Percentiles rank a stretch among this genome's conserved stretches.
Conservation (phyloP, 2,888 invertebrate genomes). For the Scaptomyza polygonia region DNA sequence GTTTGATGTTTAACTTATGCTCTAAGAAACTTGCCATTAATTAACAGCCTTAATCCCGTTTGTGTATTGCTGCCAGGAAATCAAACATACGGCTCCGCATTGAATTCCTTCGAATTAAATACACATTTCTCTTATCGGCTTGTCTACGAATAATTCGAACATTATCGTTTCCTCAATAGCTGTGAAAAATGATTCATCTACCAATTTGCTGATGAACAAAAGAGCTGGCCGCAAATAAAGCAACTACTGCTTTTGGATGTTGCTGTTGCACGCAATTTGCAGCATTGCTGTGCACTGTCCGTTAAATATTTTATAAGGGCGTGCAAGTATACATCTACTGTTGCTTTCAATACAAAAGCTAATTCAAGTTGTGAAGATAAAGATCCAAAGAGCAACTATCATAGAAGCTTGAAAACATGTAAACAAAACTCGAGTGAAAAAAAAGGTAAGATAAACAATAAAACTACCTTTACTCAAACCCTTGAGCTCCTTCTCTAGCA, state of each 20-base stretch:
- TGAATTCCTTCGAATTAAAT: constrained; percentile 1
- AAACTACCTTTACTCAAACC: not conserved
- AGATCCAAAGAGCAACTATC: not conserved
- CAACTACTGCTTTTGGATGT: constrained; percentile 9
- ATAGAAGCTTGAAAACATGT: not conserved
- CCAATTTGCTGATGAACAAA: constrained; percentile 45
- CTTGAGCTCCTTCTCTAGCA: not conserved
- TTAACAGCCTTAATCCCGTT: too few species aligned
- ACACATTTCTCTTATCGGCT: constrained; percentile 7
- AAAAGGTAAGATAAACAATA: not conserved
- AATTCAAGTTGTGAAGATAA: constrained; percentile 11
- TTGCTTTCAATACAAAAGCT: constrained; percentile 19
- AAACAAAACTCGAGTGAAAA: not conserved
- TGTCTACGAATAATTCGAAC: constrained; percentile 18
- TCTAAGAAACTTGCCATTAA: not conserved
- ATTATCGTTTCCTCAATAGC: constrained; percentile 23
- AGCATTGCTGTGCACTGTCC: constrained; percentile 10
- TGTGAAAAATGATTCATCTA: constrained; percentile 30
- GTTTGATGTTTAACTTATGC: not conserved
- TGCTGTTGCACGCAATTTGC: constrained; percentile 39
- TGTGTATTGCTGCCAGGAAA: not conserved
- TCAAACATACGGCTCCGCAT: not conserved
- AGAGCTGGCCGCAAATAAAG: constrained; percentile 37
- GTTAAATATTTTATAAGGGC: constrained; percentile 9
- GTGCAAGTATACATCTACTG: not conserved